Conservation (phyloP, 2,797 vertebrate species). For the Phyllotis vaccarum region DNA sequence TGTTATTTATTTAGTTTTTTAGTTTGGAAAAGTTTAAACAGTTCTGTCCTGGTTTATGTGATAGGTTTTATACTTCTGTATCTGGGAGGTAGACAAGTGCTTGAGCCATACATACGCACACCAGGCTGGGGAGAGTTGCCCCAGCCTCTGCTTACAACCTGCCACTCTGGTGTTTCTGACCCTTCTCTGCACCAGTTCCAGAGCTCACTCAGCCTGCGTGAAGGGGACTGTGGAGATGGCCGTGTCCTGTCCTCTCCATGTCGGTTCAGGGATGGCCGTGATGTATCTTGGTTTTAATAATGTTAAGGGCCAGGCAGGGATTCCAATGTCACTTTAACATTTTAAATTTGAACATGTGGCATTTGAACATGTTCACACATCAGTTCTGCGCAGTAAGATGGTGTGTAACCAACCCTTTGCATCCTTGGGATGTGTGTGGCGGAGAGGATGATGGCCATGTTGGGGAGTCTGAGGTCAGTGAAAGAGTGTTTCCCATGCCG, state of each 20-base stretch:
- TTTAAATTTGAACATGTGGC: not conserved
- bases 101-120: not conserved
- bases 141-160: not conserved
- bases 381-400: not conserved
- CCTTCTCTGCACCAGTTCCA: not conserved
- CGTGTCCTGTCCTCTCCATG: not conserved
- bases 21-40: conserved; percentile 22
- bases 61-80: not conserved
- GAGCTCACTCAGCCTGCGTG: not conserved
- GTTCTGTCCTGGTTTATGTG: not conserved
- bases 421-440: accelerated
- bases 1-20: conserved; percentile 34
- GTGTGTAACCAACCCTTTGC: not conserved
- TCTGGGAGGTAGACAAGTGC: not conserved
- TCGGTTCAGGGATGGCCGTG: not conserved
- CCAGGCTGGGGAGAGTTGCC: not conserved
- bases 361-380: not conserved
- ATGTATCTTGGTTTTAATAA: not conserved
- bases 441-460: not conserved
- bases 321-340: not conserved
- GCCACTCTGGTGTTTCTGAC: no score
- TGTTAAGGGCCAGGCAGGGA: not conserved
- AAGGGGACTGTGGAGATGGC: not conserved
- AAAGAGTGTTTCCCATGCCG: not conserved
- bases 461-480: not conserved